Percentiles rank a stretch among this genome's conserved stretches.
Evolutionary conservation across 2,113 vertebrate genomes (phyloP).

Genomic region (Callaeas wilsoni): DNA sequence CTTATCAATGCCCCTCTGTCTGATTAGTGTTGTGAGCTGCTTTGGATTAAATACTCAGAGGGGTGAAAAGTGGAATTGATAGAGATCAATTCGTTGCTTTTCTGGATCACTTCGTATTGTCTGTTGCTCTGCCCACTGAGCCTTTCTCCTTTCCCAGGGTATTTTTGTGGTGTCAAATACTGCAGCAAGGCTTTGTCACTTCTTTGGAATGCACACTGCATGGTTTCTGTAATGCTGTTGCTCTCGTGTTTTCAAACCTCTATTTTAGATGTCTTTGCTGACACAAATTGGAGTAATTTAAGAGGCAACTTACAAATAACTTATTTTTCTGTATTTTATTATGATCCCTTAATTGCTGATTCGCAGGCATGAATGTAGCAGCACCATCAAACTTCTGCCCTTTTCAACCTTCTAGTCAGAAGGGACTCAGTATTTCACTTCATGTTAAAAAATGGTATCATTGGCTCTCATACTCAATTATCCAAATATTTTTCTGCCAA

Average conservation of each 20-base stretch:
- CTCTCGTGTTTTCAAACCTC: background rate
- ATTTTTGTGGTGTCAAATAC: background rate
- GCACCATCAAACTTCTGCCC: background rate
- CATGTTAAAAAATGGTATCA: background rate
- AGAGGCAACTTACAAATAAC: background rate
- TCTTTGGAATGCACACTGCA: background rate
- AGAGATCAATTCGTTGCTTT: background rate
- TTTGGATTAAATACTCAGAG: background rate
- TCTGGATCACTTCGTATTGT: background rate
- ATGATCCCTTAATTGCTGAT: background rate
- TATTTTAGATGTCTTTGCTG: constrained; percentile 2
- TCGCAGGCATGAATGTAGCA: background rate
- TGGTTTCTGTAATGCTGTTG: background rate
- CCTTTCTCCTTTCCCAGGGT: background rate
- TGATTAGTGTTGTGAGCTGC: background rate
- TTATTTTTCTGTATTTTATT: background rate
- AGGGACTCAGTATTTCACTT: background rate
- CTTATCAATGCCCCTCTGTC: background rate
- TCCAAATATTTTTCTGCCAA: background rate
- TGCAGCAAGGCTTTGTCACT: background rate
- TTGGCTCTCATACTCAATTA: background rate
- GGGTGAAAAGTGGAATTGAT: fast-evolving
- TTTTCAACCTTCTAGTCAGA: background rate
- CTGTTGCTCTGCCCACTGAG: background rate
- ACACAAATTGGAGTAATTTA: background rate